Evolutionary conservation across 1,140 invertebrate genomes (phyloP).

Genomic region (Asobara japonica): DNA sequence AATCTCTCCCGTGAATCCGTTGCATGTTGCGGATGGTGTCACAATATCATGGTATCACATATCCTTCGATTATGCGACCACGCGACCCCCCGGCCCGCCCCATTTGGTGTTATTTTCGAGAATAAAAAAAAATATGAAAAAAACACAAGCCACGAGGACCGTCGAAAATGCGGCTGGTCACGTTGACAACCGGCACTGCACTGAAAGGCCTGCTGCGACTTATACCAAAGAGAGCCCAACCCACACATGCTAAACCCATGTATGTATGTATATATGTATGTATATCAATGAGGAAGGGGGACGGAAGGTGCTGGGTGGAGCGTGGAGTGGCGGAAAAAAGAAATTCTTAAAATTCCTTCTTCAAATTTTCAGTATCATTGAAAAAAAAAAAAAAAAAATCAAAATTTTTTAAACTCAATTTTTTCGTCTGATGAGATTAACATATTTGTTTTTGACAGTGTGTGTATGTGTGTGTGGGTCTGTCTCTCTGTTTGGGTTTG

Average conservation of each 20-base stretch:
- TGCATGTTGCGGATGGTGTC: not conserved
- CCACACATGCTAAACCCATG: not conserved
- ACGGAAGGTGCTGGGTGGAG: no score
- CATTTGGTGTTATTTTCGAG: not conserved
- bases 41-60: conserved; percentile 20
- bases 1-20: not conserved
- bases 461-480: no score
- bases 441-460: no score
- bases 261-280: not conserved
- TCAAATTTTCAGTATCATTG: no score
- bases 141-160: not conserved
- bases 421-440: no score
- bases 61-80: conserved; percentile 13
- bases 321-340: no score
- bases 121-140: not conserved
- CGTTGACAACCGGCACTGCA: conserved; percentile 58
- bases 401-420: no score
- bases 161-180: conserved; percentile 33
- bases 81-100: not conserved
- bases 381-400: no score
- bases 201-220: conserved; percentile 41
- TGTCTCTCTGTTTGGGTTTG: no score
- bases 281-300: conserved; percentile 8
- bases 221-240: conserved; percentile 6
- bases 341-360: no score